These are phyloP conservation scores for Smittia aterrima DNA, from an alignment of 2,888 invertebrate species.

Conservation along the genomic window DNA sequence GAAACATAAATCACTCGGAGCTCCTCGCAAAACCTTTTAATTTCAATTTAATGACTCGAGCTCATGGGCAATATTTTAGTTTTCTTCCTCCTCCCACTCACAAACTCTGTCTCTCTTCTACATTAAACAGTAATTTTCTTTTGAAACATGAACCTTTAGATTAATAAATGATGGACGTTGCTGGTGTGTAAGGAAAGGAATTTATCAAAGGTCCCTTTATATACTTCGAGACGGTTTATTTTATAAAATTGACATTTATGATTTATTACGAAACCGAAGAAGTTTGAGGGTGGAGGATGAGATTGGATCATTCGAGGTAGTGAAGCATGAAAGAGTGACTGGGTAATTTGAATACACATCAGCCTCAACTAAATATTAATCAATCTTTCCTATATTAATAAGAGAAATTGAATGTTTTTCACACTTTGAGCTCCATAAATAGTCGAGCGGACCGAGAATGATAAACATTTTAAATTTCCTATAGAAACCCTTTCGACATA, in stretches of 20 bases:
- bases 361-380: constrained; percentile 21
- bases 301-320: neutral
- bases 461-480: constrained; percentile 9
- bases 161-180: constrained; percentile 26
- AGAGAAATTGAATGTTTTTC: constrained; percentile 18
- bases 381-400: constrained; percentile 15
- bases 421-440: neutral
- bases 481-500: neutral
- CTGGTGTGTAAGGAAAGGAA: neutral
- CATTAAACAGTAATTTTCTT: constrained; percentile 38
- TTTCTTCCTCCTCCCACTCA: neutral
- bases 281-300: neutral
- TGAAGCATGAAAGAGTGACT: constrained; percentile 38
- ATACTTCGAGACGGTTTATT: neutral
- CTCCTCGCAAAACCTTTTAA: neutral
- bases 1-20: neutral
- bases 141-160: constrained; percentile 11
- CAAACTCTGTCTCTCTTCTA: neutral
- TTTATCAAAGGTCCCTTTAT: neutral
- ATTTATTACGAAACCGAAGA: constrained; percentile 30
- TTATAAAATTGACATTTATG: constrained; percentile 38
- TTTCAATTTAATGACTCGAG: constrained; percentile 4
- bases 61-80: neutral
- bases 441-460: neutral
- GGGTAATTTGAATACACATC: constrained; percentile 26